phyloP scores from a whole-genome alignment of 2,888 invertebrate species.

The Brachyptera risi region DNA sequence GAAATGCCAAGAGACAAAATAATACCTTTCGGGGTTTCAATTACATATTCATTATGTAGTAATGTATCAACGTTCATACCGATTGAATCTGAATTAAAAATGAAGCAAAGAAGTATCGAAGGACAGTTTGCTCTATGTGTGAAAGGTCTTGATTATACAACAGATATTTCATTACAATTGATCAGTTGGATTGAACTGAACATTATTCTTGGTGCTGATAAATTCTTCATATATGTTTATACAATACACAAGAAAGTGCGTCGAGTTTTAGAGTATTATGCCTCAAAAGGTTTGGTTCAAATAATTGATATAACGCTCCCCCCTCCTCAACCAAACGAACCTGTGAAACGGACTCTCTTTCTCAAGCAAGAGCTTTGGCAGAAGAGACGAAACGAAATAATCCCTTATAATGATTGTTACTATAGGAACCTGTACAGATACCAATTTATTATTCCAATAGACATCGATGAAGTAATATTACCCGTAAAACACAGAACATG shows the following conservation, averaged over 20 bases:
- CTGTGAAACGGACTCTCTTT: constrained; percentile 42
- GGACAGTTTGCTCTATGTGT: constrained; percentile 70
- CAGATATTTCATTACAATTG: constrained; percentile 57
- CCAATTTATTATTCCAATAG: constrained; percentile 56
- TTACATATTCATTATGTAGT: constrained; percentile 52
- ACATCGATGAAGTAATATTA: constrained; percentile 69
- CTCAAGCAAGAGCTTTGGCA: constrained; percentile 56
- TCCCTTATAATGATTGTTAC: constrained; percentile 74
- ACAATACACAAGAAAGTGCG: constrained; percentile 53
- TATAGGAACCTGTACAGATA: constrained; percentile 60
- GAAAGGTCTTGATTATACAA: constrained; percentile 63
- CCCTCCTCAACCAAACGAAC: constrained; percentile 48
- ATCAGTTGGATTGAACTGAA: constrained; percentile 70
- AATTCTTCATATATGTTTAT: constrained; percentile 63
- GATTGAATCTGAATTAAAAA: too few species aligned
- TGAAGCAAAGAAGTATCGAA: too few species aligned
- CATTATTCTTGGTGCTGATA: constrained; percentile 61
- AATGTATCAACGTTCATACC: constrained; percentile 47
- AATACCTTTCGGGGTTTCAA: constrained; percentile 47
- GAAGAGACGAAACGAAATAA: constrained; percentile 64
- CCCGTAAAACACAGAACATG: constrained; percentile 58
- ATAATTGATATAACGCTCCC: constrained; percentile 54
- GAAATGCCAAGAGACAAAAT: constrained; percentile 51
- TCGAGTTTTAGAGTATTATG: constrained; percentile 55
- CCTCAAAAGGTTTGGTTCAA: constrained; percentile 48